Percentiles rank a stretch among this genome's conserved stretches.
These are phyloP conservation scores for Peromyscus maniculatus DNA, from an alignment of 2,113 vertebrate genomes.

Conservation along the genomic window DNA sequence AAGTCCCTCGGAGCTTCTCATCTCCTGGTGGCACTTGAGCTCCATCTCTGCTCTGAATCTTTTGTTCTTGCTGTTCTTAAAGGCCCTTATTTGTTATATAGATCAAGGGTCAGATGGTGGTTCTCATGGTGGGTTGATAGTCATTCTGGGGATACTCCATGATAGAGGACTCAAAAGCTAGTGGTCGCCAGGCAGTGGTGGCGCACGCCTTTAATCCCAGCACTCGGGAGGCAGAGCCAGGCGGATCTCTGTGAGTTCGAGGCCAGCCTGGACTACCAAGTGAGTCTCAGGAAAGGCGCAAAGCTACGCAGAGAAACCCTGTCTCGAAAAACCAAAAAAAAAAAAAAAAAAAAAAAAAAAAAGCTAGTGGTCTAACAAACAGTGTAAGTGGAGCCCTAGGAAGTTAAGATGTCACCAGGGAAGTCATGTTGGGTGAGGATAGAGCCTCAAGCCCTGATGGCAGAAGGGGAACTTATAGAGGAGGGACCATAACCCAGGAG, in stretches of 20 bases:
- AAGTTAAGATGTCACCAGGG: not conserved
- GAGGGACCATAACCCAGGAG: not conserved
- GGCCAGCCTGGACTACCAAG: too few relatives aligned
- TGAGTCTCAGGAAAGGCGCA: too few relatives aligned
- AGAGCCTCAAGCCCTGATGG: not conserved
- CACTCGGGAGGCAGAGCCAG: too few relatives aligned
- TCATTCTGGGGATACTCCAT: conserved; percentile 39
- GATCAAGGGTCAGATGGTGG: conserved; percentile 90
- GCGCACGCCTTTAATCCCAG: too few relatives aligned
- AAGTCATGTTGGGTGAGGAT: not conserved
- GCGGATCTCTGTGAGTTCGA: too few relatives aligned
- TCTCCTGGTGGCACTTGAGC: conserved; percentile 91
- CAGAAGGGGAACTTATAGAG: not conserved
- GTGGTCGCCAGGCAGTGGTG: too few relatives aligned
- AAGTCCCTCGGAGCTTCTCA: conserved; percentile 84
- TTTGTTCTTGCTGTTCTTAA: conserved; percentile 94
- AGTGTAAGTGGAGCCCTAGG: not conserved
- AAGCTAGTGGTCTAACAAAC: not conserved
- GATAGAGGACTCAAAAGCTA: not conserved
- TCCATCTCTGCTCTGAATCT: conserved; percentile 87
- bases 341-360: too few relatives aligned
- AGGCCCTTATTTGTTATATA: conserved; percentile 91
- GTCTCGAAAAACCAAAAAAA: too few relatives aligned
- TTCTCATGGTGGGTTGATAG: conserved; percentile 44
- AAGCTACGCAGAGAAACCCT: too few relatives aligned